Evolutionary conservation across 2,113 vertebrate genomes (phyloP), one percentile per base, ranked within the genome.

Genomic region (Picathartes gymnocephalus): DNA sequence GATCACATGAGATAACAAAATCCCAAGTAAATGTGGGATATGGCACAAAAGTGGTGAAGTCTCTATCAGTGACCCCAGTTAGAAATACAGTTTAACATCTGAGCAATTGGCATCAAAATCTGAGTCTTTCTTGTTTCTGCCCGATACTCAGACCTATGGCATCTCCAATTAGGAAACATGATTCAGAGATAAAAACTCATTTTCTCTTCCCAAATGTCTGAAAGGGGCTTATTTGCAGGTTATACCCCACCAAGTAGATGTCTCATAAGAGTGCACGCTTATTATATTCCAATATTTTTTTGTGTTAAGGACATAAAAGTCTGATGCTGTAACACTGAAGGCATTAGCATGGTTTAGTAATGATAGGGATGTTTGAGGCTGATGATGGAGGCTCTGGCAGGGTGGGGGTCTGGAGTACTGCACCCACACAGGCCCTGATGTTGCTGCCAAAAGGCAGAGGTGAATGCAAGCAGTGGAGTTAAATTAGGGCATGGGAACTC

Each of bases 301-400:
- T 68, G 11, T 4, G n/a, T 2, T 58, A 21, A 64, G 65, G 30
- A 66, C 10, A 23, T 11, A 35, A 23, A 82, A 61, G 17, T 51
- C 72, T 54, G 60, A 37, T 45, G 25, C 56, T 0, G 0, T 6
- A 64, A 27, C 60, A 47, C 12, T 0, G 1, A 61, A 42, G 37
- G 65, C 69, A 35, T 74, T 7, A 4, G 42, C 2, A 1, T 2
- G 3, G 40, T 61, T 78, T 1, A 2, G 53, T 76, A 53, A 82
- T 42, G 74, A 69, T 0, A 6, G 45, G 61, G 62, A 20, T 66
- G 37, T 73, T 5, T 16, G 70, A 78, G 56, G 48, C 53, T 8
- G 33, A 8, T 9, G 4, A 22, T 17, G 48, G 16, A 62, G 33
- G 79, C 78, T 70, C 37, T 57, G 2, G 3, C 12, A 5, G 48